Evolutionary conservation across 2,888 invertebrate species (phyloP), one percentile per base, ranked within the genome.

Genomic region (Diarsia mendica): DNA sequence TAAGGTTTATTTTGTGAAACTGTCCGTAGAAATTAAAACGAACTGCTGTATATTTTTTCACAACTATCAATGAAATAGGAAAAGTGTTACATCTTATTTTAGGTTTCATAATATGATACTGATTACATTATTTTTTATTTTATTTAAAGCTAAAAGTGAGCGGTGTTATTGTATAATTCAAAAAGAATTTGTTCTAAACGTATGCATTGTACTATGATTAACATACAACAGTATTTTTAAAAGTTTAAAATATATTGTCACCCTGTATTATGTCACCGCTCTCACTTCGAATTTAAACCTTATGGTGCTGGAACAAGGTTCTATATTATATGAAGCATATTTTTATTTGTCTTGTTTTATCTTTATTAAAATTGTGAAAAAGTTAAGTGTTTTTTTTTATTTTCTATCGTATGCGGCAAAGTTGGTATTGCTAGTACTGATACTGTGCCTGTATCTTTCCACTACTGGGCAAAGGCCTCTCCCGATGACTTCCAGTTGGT

Each of bases 241-340:
- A 49, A 11, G 1, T 44, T 5, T 13, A 28, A 46, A n/a, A n/a
- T n/a, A 61, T 20, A 18, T 13, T 2, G 6, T 49, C 63, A 72
- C 0, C 15, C 33, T 58, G 46, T 68, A 51, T 58, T 63, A 23
- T 71, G 23, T 65, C 70, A 72, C 49, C 55, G 55, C 64, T 75
- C 67, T 39, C 18, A 69, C 33, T 73, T 75, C 58, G 69, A 82
- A 71, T 83, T 75, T 73, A 79, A 73, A 83, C 73, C 65, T 71
- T 73, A 79, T 78, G 85, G 84, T 87, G 86, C 82, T 86, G 79
- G 82, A 82, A 80, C 71, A 76, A 44, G 76, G 81, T 84, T 77
- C 78, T 85, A 72, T 81, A 71, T 55, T 68, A 55, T 68, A 65
- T 67, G 10, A 75, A 64, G 18, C 23, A 75, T 63, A 58, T 64